phyloP scores from a whole-genome alignment of 1,140 invertebrate genomes.

The Berghia stephanieae region DNA sequence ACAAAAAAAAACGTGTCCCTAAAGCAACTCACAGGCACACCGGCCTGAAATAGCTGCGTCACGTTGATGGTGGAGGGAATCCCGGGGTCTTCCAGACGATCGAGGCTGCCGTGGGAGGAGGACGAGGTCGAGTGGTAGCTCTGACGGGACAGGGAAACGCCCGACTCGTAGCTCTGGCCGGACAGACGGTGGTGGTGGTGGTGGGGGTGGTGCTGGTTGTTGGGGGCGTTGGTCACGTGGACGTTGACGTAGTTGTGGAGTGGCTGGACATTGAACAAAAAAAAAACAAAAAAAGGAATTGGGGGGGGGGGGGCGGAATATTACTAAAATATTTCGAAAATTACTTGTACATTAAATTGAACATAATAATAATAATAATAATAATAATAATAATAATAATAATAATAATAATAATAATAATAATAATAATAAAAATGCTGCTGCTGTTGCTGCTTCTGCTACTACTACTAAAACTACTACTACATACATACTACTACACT shows the following conservation, averaged over 20 bases:
- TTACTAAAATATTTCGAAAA: neutral
- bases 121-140: constrained; percentile 71
- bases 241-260: constrained; percentile 55
- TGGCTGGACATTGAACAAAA: constrained; percentile 30
- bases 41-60: constrained; percentile 71
- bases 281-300: too few relatives aligned
- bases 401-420: too few relatives aligned
- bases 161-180: constrained; percentile 69
- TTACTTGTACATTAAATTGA: too few relatives aligned
- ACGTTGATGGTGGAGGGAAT: constrained; percentile 69
- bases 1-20: too few relatives aligned
- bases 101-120: constrained; percentile 71
- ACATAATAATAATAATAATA: too few relatives aligned
- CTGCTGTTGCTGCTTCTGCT: too few relatives aligned
- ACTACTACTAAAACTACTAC: too few relatives aligned
- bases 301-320: neutral
- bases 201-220: too few relatives aligned
- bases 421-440: too few relatives aligned
- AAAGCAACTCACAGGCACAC: constrained; percentile 68
- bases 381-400: too few relatives aligned
- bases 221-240: constrained; percentile 52
- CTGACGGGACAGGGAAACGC: constrained; percentile 68
- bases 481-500: too few relatives aligned
- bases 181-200: constrained; percentile 66
- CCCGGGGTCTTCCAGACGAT: constrained; percentile 66